Percentiles rank a stretch among this genome's conserved stretches.
Evolutionary conservation across 2,888 invertebrate genomes (phyloP).

Genomic region (Napeogenes sylphis): DNA sequence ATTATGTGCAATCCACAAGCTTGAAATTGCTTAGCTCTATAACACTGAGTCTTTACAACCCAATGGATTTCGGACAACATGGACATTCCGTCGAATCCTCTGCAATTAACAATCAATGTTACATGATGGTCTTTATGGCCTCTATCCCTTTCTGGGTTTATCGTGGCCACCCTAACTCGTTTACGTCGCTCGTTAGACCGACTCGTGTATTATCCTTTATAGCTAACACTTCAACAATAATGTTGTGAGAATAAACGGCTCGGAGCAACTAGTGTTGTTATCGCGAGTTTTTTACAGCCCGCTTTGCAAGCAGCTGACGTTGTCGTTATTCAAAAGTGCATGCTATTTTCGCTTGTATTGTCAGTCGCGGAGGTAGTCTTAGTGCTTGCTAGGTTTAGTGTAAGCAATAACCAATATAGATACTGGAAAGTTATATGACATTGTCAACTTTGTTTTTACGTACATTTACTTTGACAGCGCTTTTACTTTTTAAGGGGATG

Average conservation of each 20-base stretch:
- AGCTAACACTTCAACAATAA: slow-evolving; percentile 42
- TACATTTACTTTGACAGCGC: background rate
- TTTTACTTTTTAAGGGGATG: too few species aligned
- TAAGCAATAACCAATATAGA: background rate
- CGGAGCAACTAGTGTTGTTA: slow-evolving; percentile 47
- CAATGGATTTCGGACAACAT: slow-evolving; percentile 9
- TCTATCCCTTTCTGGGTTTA: slow-evolving; percentile 31
- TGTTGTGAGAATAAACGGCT: slow-evolving; percentile 45
- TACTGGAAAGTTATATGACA: background rate
- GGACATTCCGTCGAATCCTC: slow-evolving; percentile 22
- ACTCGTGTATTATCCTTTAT: slow-evolving; percentile 52
- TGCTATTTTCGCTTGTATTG: slow-evolving; percentile 24
- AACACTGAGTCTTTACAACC: slow-evolving; percentile 5
- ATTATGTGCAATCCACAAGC: background rate
- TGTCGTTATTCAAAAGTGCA: slow-evolving; percentile 32
- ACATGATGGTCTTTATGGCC: slow-evolving; percentile 21
- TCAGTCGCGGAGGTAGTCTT: background rate
- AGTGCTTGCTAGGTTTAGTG: background rate
- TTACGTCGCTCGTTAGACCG: slow-evolving; percentile 42
- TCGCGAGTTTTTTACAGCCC: slow-evolving; percentile 34
- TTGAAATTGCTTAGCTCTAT: background rate
- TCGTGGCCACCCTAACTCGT: slow-evolving; percentile 38
- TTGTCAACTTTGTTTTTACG: slow-evolving; percentile 9
- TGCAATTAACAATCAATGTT: slow-evolving; percentile 39
- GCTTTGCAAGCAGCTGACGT: slow-evolving; percentile 27